A percentile compares a stretch with the other conserved stretches of the same genome.
Evolutionary conservation across 2,797 vertebrate genomes (phyloP).

Genomic region (Leptodactylus fallax): DNA sequence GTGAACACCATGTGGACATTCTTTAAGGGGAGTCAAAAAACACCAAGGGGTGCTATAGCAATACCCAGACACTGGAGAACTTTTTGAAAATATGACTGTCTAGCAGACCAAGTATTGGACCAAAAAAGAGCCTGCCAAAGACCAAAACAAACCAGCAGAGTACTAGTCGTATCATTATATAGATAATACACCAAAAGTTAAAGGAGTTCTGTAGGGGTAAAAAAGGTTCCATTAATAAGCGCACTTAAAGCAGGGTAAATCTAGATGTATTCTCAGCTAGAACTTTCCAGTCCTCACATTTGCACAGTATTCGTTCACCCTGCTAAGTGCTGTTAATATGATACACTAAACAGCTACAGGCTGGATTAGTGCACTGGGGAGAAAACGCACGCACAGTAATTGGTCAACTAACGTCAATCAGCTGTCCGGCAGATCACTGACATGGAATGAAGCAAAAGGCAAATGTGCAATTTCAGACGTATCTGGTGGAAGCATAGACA

Average conservation of each 20-base stretch:
- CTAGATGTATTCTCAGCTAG: neutral
- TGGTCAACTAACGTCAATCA: conserved; percentile 61
- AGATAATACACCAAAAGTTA: no score
- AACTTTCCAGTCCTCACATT: conserved; percentile 23
- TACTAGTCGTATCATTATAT: no score
- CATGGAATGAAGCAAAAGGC: conserved; percentile 52
- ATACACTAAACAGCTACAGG: conserved; percentile 54
- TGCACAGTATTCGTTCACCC: conserved; percentile 45
- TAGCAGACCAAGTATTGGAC: no score
- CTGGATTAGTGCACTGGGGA: conserved; percentile 52
- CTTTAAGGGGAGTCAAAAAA: no score
- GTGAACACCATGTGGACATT: no score
- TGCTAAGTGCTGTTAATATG: conserved; percentile 57
- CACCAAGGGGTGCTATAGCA: no score
- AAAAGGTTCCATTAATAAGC: no score
- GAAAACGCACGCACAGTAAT: conserved; percentile 58
- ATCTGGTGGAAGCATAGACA: conserved; percentile 37
- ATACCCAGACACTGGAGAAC: no score
- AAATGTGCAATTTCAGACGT: conserved; percentile 56
- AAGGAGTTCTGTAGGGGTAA: no score
- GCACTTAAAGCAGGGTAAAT: neutral
- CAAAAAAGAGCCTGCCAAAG: no score
- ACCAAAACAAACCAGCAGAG: no score
- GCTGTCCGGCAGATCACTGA: conserved; percentile 41
- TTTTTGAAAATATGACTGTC: no score